Evolutionary conservation across 2,888 invertebrate genomes (phyloP).

Genomic region (Xiphydria camelus): DNA sequence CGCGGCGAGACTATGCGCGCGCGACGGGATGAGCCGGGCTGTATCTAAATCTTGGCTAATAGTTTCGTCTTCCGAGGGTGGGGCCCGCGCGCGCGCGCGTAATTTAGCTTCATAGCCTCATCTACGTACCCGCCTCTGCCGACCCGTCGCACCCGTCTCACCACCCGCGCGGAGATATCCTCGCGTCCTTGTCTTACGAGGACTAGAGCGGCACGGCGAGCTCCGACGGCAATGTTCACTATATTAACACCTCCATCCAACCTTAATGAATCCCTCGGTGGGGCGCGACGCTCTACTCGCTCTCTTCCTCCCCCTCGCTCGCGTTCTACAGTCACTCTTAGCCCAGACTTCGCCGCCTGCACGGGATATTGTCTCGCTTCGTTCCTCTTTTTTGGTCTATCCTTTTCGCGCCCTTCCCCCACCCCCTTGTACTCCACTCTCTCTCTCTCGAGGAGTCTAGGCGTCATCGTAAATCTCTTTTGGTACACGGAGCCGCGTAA

Average conservation of each 20-base stretch:
- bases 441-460: too few relatives aligned
- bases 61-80: conserved; percentile 35
- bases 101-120: conserved; percentile 47
- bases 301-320: too few relatives aligned
- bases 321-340: too few relatives aligned
- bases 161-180: conserved; percentile 8
- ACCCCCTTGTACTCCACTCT: too few relatives aligned
- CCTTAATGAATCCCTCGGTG: conserved; percentile 52
- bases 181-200: conserved; percentile 34
- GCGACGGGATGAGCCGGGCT: conserved; percentile 18
- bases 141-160: conserved; percentile 15
- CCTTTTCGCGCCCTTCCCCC: too few relatives aligned
- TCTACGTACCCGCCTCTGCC: conserved; percentile 22
- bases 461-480: too few relatives aligned
- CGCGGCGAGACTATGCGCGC: conserved; percentile 15
- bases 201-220: conserved; percentile 28
- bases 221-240: conserved; percentile 48
- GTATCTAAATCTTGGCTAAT: conserved; percentile 45
- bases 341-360: too few relatives aligned
- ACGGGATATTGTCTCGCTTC: too few relatives aligned
- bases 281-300: too few relatives aligned
- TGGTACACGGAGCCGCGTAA: too few relatives aligned
- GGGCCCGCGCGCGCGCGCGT: conserved; percentile 33
- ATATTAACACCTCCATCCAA: conserved; percentile 54
- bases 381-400: too few relatives aligned